Conservation (phyloP, 35 echinoderm and acorn worm species). For the Heliocidaris tuberculata region DNA sequence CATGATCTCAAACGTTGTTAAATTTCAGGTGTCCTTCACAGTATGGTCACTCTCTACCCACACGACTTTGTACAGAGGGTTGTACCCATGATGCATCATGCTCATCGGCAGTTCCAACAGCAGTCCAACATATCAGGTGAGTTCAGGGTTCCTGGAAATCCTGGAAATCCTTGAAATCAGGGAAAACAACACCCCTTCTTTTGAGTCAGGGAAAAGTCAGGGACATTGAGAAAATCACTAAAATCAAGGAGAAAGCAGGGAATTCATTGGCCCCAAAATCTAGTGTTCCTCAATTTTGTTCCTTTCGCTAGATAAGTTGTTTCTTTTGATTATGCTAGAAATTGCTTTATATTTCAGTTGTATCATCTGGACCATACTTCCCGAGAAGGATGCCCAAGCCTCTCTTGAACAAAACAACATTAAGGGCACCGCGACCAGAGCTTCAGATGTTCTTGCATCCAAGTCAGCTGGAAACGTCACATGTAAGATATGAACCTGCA, state of each 20-base stretch:
- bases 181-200: too few relatives aligned
- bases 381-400: slow-evolving; percentile 73
- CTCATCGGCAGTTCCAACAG: slow-evolving; percentile 70
- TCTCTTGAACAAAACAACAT: slow-evolving; percentile 63
- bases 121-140: slow-evolving; percentile 70
- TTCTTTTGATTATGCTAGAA: not conserved
- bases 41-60: slow-evolving; percentile 63
- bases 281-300: not conserved
- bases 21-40: slow-evolving; percentile 49
- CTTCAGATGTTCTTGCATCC: slow-evolving; percentile 87
- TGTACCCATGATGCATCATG: slow-evolving; percentile 80
- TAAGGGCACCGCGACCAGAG: slow-evolving; percentile 75
- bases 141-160: not conserved
- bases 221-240: too few relatives aligned
- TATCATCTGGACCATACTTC: slow-evolving; percentile 73
- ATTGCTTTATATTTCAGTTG: not conserved
- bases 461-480: slow-evolving; percentile 76
- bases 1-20: not conserved
- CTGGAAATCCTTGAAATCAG: too few relatives aligned
- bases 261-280: not conserved
- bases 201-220: too few relatives aligned
- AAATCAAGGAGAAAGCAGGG: too few relatives aligned
- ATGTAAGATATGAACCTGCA: slow-evolving; percentile 50
- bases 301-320: not conserved
- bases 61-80: slow-evolving; percentile 80